Percentiles rank a stretch among this genome's conserved stretches.
Evolutionary conservation across 1,140 invertebrate genomes (phyloP).

Genomic region (Cherax destructor): DNA sequence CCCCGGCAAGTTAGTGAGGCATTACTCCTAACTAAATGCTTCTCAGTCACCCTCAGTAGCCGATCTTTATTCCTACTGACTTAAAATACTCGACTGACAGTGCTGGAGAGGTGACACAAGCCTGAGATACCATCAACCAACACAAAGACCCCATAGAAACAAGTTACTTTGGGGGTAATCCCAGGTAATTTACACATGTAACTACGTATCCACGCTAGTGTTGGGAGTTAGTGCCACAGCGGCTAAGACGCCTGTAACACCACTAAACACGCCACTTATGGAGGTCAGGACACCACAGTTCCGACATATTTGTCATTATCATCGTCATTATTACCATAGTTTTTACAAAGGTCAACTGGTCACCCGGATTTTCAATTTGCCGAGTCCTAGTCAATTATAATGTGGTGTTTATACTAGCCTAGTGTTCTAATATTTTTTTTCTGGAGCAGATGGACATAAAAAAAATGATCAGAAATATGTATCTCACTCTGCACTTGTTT

Average conservation of each 20-base stretch:
- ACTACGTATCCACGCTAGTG: no score
- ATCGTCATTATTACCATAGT: neutral
- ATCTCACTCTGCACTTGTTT: constrained; percentile 14
- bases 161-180: no score
- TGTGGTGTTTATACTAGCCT: neutral
- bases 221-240: no score
- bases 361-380: neutral
- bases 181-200: no score
- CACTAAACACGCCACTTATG: no score
- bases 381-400: neutral
- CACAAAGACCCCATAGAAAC: no score
- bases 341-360: constrained; percentile 10
- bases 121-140: no score
- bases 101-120: no score
- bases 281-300: neutral
- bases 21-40: neutral
- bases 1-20: neutral
- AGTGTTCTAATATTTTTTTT: neutral
- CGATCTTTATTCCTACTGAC: no score
- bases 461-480: neutral
- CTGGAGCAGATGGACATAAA: neutral
- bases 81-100: no score
- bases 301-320: neutral
- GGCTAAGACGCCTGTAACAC: no score
- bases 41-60: no score